phyloP scores from a whole-genome alignment of 2,888 invertebrate species.

The Dusona sp. region DNA sequence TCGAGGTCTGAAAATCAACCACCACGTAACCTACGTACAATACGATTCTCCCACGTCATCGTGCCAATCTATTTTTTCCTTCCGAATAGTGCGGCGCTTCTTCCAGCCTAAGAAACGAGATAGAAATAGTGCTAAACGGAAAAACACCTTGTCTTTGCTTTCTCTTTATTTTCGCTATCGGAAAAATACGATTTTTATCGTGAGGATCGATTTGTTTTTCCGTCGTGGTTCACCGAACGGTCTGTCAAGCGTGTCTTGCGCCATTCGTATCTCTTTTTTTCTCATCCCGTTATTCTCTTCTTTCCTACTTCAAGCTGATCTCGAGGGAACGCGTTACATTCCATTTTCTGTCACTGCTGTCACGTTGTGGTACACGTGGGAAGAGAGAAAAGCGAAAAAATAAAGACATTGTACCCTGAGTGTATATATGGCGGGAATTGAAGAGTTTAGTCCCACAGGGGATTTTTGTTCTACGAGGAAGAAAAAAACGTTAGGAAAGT shows the following conservation, averaged over 20 bases:
- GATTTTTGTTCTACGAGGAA: constrained; percentile 39
- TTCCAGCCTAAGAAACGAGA: constrained; percentile 1
- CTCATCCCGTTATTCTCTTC: constrained; percentile 8
- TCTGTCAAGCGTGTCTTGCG: constrained; percentile 42
- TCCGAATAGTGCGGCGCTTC: neutral
- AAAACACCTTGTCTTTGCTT: constrained; percentile 25
- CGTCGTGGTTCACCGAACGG: constrained; percentile 59
- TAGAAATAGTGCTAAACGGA: constrained; percentile 19
- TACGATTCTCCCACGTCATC: constrained; percentile 31
- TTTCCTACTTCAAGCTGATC: constrained; percentile 37
- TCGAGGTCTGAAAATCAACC: neutral
- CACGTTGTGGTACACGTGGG: constrained; percentile 10
- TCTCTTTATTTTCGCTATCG: constrained; percentile 7
- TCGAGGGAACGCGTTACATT: constrained; percentile 53
- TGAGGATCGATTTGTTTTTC: constrained; percentile 48
- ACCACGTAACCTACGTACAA: constrained; percentile 1
- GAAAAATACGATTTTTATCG: constrained; percentile 57
- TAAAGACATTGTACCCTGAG: constrained; percentile 15
- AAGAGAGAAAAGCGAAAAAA: neutral
- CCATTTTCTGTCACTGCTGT: constrained; percentile 50
- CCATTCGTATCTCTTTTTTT: constrained; percentile 18
- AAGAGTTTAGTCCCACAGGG: constrained; percentile 42
- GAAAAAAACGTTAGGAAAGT: constrained; percentile 38
- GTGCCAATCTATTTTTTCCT: constrained; percentile 26
- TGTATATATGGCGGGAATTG: constrained; percentile 37